Base-by-base conservation (phyloP, 2,888 invertebrate species). In the Cephus spinipes region DNA sequence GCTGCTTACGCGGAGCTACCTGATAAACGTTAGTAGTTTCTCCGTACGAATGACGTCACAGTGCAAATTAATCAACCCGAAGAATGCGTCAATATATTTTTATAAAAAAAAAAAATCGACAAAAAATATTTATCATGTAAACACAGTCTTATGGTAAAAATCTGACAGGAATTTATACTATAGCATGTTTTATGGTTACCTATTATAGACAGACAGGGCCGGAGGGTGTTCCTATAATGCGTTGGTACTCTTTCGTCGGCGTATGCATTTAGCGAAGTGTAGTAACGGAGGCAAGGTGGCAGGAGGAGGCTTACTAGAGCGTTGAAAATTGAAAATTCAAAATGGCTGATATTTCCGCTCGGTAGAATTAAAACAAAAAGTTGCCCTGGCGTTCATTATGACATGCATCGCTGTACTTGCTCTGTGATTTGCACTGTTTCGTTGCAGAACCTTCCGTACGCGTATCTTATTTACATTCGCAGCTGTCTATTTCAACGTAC, bases 291-390 rank as follows among this genome's bases (percentile, higher is more conserved):
- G 81, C 79, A 83, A 83, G 82, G 85, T 81, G 85, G 85, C 84
- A 84, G 87, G 85, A 85, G 84, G 88, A 84, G 89, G 88, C 87
- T 91, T 91, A 91, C 91, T 91, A 91, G 91, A 91, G 91, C 91
- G 91, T 91, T 91, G 91, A 91, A 91, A 91, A 91, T 91, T 91
- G 91, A 91, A 91, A 91, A 91, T 90, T 91, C 91, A 91, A 91
- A 91, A 91, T 91, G 91, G 91, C 90, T 88, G 91, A 91, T 91
- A 91, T 90, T 90, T 90, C 90, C 90, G 91, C 89, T 91, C 90
- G 89, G 91, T 88, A 90, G 91, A 89, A 91, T 90, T 89, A 89
- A 90, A 90, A 91, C 90, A 91, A 91, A 91, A 91, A 91, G 91
- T 89, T 84, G 86, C 89, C 87, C 89, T 85, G 88, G 86, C 88